Conservation (phyloP, 2,113 vertebrate species). For the Scopus umbretta region DNA sequence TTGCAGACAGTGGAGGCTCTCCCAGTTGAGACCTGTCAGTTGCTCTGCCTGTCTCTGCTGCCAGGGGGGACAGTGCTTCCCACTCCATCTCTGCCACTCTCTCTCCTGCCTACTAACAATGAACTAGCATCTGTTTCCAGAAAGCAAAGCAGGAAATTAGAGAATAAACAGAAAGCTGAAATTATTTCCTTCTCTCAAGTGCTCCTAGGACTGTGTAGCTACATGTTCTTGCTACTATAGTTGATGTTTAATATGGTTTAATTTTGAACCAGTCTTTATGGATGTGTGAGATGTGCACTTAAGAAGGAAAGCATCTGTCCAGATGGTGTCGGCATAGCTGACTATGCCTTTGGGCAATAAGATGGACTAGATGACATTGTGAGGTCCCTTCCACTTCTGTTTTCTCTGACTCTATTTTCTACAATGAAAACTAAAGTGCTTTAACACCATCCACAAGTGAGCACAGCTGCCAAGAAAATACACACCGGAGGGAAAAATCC, state of each 20-base stretch:
- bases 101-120: background rate
- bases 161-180: background rate
- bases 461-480: constrained; percentile 16
- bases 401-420: background rate
- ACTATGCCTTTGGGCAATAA: background rate
- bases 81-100: background rate
- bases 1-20: background rate
- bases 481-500: background rate
- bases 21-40: background rate
- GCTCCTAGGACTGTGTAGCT: background rate
- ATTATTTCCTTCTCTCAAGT: background rate
- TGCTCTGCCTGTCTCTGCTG: background rate
- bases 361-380: background rate
- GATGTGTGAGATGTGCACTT: background rate
- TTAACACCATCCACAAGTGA: background rate
- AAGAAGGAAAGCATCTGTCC: background rate
- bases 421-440: background rate
- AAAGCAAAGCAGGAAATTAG: background rate
- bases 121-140: background rate
- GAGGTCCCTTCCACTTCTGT: background rate
- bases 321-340: background rate
- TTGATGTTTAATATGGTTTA: background rate
- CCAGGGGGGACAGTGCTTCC: background rate
- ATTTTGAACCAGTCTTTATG: background rate
- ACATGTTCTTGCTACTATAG: background rate